These are phyloP conservation scores for Vombatus ursinus DNA, from an alignment of 2,113 vertebrate genomes.

Conservation along the genomic window DNA sequence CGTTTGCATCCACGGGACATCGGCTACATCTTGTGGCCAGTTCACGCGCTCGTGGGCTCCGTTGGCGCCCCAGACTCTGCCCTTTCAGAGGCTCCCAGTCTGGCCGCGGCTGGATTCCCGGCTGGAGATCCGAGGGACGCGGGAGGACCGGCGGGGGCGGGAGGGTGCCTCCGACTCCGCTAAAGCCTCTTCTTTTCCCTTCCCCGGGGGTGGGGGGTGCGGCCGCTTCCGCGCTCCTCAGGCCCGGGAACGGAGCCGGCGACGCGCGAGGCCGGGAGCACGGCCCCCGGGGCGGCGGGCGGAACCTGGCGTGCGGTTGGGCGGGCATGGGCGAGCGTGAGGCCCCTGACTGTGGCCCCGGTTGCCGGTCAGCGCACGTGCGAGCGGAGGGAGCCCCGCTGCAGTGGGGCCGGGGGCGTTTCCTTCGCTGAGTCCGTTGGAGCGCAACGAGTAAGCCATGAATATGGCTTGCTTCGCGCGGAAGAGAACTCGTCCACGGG, in stretches of 20 bases:
- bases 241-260: neutral
- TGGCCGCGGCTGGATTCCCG: fast-evolving
- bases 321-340: neutral
- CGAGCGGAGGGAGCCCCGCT: neutral
- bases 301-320: neutral
- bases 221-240: neutral
- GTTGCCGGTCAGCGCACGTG: neutral
- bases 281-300: no score
- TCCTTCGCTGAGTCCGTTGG: neutral
- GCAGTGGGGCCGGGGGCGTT: neutral
- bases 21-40: slow-evolving; percentile 80
- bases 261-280: no score
- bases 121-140: neutral
- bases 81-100: neutral
- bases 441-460: no score
- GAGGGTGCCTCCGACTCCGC: neutral
- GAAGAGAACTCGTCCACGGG: neutral
- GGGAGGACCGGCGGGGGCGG: neutral
- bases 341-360: neutral
- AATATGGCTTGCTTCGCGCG: neutral
- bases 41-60: fast-evolving
- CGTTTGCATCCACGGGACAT: slow-evolving; percentile 83
- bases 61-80: fast-evolving
- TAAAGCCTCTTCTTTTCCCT: neutral
- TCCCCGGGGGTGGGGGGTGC: no score